These are phyloP conservation scores for Manduca sexta DNA, from an alignment of 1,140 invertebrate species.

Conservation along the genomic window DNA sequence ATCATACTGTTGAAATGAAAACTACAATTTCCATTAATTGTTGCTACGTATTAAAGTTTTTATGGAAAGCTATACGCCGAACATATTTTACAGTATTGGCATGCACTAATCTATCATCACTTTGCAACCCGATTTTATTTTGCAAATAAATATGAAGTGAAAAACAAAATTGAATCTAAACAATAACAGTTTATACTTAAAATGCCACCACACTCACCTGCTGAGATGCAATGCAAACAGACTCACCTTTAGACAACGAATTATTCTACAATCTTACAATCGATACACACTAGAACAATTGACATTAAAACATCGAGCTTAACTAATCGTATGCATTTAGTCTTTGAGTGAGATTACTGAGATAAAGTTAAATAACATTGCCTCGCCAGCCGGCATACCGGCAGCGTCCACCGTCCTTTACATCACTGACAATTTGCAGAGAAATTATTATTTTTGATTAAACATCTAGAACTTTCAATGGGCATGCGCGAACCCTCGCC, in stretches of 20 bases:
- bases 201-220: constrained; percentile 40
- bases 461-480: constrained; percentile 19
- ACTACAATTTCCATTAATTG: too few species aligned
- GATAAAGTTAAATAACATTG: constrained; percentile 26
- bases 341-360: constrained; percentile 12
- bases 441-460: constrained; percentile 46
- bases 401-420: constrained; percentile 35
- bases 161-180: too few species aligned
- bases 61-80: too few species aligned
- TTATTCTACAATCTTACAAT: constrained; percentile 29
- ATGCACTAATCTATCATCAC: too few species aligned
- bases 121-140: too few species aligned
- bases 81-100: too few species aligned
- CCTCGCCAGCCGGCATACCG: constrained; percentile 44
- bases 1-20: too few species aligned
- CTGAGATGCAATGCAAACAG: constrained; percentile 37
- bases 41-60: too few species aligned
- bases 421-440: constrained; percentile 47
- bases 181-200: too few species aligned
- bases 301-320: constrained; percentile 39
- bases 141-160: too few species aligned
- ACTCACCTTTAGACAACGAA: constrained; percentile 36
- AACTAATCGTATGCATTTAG: constrained; percentile 19
- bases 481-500: constrained; percentile 54
- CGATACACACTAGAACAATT: constrained; percentile 55